These are phyloP conservation scores for Drosophila nr. medialis DNA, from an alignment of 2,888 invertebrate species.

Conservation along the genomic window DNA sequence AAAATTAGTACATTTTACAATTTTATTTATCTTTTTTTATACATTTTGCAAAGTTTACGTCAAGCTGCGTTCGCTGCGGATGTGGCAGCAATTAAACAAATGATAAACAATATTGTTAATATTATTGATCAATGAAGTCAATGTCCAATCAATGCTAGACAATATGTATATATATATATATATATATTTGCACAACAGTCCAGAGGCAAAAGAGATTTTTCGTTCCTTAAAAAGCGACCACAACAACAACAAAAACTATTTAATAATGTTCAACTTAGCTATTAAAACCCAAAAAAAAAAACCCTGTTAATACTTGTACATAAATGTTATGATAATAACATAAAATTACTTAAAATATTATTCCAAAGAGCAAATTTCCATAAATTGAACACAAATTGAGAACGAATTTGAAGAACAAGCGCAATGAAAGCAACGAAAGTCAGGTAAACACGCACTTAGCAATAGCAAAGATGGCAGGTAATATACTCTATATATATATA, in stretches of 20 bases:
- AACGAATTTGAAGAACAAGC: conserved; percentile 29
- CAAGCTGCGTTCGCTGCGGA: conserved; percentile 78
- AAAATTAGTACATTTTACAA: conserved; percentile 5
- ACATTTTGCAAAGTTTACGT: conserved; percentile 68
- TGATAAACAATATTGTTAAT: conserved; percentile 45
- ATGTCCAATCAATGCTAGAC: conserved; percentile 57
- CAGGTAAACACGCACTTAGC: conserved; percentile 58
- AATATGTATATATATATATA: conserved; percentile 34
- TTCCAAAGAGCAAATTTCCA: conserved; percentile 67
- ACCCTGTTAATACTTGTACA: conserved; percentile 70
- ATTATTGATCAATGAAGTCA: conserved; percentile 22
- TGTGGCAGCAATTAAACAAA: conserved; percentile 74
- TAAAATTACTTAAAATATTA: conserved; percentile 47
- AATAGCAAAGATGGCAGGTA: conserved; percentile 53
- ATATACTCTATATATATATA: conserved; percentile 48
- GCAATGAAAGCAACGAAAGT: conserved; percentile 65
- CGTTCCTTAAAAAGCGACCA: conserved; percentile 48
- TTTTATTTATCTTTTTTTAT: conserved; percentile 7
- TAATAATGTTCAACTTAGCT: conserved; percentile 64
- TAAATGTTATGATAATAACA: conserved; percentile 37
- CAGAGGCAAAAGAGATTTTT: conserved; percentile 19
- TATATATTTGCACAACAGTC: conserved; percentile 19
- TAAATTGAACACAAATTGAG: conserved; percentile 13
- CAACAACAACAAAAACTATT: conserved; percentile 41
- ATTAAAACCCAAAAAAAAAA: conserved; percentile 15